phyloP scores from a whole-genome alignment of 2,797 vertebrate genomes.

The Neoniphon sammara region DNA sequence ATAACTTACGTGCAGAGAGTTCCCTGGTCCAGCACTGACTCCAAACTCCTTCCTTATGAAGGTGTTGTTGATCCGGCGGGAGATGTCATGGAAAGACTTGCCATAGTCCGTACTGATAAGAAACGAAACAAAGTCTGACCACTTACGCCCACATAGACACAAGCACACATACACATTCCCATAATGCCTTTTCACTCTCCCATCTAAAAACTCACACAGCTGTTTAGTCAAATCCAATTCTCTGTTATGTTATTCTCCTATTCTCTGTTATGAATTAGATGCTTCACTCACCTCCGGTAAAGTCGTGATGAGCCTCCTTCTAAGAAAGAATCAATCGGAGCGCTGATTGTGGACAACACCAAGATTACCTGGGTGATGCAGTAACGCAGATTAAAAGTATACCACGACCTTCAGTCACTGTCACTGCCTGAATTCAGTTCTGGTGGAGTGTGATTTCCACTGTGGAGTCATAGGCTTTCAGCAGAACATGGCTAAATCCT shows the following conservation, averaged over 20 bases:
- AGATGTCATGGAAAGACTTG: conserved; percentile 86
- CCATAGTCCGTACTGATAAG: conserved; percentile 82
- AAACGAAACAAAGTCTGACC: conserved; percentile 19
- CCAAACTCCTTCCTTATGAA: conserved; percentile 87
- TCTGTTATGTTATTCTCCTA: not conserved
- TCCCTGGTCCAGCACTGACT: conserved; percentile 83
- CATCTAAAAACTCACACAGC: not conserved
- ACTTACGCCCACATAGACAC: not conserved
- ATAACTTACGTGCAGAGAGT: conserved; percentile 77
- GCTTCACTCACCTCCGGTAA: conserved; percentile 82
- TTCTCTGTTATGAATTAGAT: not conserved
- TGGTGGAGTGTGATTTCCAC: not conserved
- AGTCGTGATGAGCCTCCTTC: conserved; percentile 82
- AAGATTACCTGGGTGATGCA: conserved; percentile 78
- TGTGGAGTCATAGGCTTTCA: not conserved
- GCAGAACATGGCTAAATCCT: too few relatives aligned
- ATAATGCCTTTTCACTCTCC: not conserved
- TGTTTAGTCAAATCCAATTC: not conserved
- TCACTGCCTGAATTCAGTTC: not conserved
- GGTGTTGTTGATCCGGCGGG: conserved; percentile 82
- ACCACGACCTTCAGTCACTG: not conserved
- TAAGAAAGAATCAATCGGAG: conserved; percentile 73
- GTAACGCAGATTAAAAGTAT: not conserved
- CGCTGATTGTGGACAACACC: conserved; percentile 83
- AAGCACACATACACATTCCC: not conserved